Percentiles rank a stretch among this genome's conserved stretches.
These are phyloP conservation scores for Pachymerium ferrugineum DNA, from an alignment of 2,888 invertebrate genomes.

Conservation along the genomic window DNA sequence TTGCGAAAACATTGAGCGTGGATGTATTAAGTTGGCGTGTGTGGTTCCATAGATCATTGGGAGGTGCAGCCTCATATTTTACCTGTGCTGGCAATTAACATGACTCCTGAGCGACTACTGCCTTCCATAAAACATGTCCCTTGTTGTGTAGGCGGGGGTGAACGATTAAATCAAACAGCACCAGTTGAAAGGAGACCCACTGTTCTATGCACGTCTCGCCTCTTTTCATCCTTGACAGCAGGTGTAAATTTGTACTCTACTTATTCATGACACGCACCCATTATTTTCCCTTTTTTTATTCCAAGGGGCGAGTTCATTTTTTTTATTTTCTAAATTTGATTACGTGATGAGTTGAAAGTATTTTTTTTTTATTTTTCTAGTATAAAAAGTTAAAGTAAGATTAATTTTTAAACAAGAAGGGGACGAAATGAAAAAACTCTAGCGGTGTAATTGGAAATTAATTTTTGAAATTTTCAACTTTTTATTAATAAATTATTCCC, in stretches of 20 bases:
- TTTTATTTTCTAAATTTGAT: too few species aligned
- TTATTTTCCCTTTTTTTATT: not conserved
- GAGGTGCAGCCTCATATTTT: not conserved
- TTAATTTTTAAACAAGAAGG: not conserved
- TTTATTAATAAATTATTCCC: too few species aligned
- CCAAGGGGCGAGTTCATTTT: too few species aligned
- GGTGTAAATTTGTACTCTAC: not conserved
- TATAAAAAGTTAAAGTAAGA: not conserved
- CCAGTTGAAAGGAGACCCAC: not conserved
- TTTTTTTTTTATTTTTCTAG: not conserved
- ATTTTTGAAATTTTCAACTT: not conserved
- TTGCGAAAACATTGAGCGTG: not conserved
- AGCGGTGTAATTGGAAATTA: not conserved
- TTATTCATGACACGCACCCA: conserved; percentile 2
- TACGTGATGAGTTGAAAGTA: not conserved
- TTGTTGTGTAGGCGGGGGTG: not conserved
- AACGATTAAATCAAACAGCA: not conserved
- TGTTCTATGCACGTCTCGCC: not conserved
- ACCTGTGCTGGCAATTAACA: conserved; percentile 2
- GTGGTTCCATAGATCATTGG: not conserved
- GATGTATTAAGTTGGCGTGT: not conserved
- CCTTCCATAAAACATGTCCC: not conserved
- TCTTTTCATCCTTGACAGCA: not conserved
- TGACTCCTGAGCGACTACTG: conserved; percentile 2
- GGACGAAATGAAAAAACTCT: not conserved